Conservation (phyloP, 2,797 vertebrate genomes). For the Coendou prehensilis region DNA sequence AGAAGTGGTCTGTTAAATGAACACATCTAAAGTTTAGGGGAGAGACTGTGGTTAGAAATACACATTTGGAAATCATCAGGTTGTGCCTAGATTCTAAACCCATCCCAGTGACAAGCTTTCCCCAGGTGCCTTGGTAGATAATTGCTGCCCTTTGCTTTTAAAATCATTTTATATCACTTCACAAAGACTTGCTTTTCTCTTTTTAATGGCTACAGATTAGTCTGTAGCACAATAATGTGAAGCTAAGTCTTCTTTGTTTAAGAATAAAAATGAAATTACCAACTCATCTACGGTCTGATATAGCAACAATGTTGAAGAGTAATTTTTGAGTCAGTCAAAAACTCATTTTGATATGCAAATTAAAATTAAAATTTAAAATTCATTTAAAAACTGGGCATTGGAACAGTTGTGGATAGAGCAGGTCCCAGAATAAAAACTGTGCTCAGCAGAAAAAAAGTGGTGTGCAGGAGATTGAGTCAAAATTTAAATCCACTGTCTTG, state of each 20-base stretch:
- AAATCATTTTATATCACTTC: neutral
- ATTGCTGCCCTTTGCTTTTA: neutral
- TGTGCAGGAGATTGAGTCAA: neutral
- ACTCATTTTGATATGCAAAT: neutral
- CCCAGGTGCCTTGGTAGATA: accelerated
- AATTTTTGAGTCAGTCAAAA: slow-evolving; percentile 40
- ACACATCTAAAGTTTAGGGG: neutral
- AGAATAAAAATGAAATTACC: slow-evolving; percentile 8
- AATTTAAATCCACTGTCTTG: neutral
- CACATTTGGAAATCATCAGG: neutral
- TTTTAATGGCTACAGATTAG: neutral
- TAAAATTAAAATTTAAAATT: slow-evolving; percentile 31
- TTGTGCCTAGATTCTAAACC: neutral
- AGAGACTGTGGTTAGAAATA: neutral
- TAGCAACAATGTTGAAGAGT: neutral
- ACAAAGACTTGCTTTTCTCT: neutral
- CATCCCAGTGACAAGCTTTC: neutral
- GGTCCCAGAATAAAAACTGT: neutral
- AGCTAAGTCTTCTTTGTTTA: slow-evolving; percentile 24
- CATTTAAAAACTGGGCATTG: neutral
- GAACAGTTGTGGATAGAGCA: neutral
- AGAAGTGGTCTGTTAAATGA: too few species aligned
- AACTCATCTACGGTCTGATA: neutral
- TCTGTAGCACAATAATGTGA: neutral
- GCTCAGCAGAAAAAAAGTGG: neutral